phyloP scores from a whole-genome alignment of 1,140 invertebrate genomes.

The Hycleus cichorii region DNA sequence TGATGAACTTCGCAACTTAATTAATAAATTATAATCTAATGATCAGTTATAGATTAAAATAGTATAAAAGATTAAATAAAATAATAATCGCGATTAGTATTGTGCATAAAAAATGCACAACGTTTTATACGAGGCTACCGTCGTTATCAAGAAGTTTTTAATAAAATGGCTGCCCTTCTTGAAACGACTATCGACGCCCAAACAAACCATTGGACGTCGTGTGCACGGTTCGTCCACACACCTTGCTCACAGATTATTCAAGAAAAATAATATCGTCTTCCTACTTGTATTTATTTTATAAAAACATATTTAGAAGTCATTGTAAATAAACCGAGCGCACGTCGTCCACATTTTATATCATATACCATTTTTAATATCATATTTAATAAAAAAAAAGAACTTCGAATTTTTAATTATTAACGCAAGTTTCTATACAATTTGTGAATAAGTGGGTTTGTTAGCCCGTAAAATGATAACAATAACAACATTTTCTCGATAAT shows the following conservation, averaged over 20 bases:
- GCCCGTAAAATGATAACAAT: constrained; percentile 32
- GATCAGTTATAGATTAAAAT: constrained; percentile 38
- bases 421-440: constrained; percentile 30
- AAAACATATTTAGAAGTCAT: constrained; percentile 9
- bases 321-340: constrained; percentile 18
- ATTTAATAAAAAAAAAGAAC: constrained; percentile 32
- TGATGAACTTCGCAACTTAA: constrained; percentile 41
- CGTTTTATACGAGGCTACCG: constrained; percentile 19
- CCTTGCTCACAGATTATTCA: constrained; percentile 13
- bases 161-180: constrained; percentile 1
- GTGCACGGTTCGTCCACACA: constrained; percentile 12
- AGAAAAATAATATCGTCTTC: constrained; percentile 21
- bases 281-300: constrained; percentile 24
- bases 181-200: constrained; percentile 3
- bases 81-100: constrained; percentile 25
- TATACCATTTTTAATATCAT: constrained; percentile 39
- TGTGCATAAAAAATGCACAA: constrained; percentile 17
- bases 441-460: constrained; percentile 19
- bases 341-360: constrained; percentile 36
- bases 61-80: constrained; percentile 17
- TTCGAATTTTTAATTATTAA: constrained; percentile 37
- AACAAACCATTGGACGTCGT: constrained; percentile 15
- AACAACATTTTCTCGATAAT: constrained; percentile 35
- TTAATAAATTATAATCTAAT: constrained; percentile 35
- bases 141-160: neutral